phyloP scores from a whole-genome alignment of 2,113 vertebrate genomes.

The Amazona guildingii region DNA sequence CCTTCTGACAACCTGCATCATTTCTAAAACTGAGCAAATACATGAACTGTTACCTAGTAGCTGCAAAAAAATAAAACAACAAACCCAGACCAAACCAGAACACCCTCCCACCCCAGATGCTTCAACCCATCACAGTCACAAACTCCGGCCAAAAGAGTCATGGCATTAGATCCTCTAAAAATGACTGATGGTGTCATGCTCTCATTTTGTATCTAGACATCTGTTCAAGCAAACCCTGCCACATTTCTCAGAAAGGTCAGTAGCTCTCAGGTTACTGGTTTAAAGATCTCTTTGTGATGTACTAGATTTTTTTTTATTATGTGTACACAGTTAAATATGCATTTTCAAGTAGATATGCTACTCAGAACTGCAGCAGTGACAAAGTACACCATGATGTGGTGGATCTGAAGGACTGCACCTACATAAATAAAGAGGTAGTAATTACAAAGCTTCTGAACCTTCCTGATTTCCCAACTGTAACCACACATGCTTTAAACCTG shows the following conservation, averaged over 20 bases:
- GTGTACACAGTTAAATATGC: not conserved
- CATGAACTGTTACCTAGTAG: conserved; percentile 47
- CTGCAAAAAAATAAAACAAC: not conserved
- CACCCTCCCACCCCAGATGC: conserved; percentile 2
- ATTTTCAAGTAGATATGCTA: not conserved
- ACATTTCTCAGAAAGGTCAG: conserved; percentile 81
- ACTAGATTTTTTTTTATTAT: conserved; percentile 44
- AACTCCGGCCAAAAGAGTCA: conserved; percentile 15
- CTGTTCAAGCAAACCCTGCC: conserved; percentile 67
- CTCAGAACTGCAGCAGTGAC: conserved; percentile 26
- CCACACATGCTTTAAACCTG: not conserved
- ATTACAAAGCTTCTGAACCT: conserved; percentile 10
- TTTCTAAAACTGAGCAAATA: not conserved
- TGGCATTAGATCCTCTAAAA: conserved; percentile 25
- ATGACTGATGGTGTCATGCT: conserved; percentile 73
- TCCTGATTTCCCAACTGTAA: not conserved
- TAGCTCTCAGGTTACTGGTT: conserved; percentile 65
- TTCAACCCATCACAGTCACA: conserved; percentile 55
- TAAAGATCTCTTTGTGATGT: conserved; percentile 55
- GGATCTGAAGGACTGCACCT: conserved; percentile 28
- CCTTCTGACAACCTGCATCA: not conserved
- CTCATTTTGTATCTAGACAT: conserved; percentile 56
- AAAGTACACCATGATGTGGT: conserved; percentile 41
- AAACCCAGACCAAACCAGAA: not conserved
- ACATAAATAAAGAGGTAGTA: conserved; percentile 54